Evolutionary conservation across 1,140 invertebrate genomes (phyloP).

Genomic region (Battus philenor): DNA sequence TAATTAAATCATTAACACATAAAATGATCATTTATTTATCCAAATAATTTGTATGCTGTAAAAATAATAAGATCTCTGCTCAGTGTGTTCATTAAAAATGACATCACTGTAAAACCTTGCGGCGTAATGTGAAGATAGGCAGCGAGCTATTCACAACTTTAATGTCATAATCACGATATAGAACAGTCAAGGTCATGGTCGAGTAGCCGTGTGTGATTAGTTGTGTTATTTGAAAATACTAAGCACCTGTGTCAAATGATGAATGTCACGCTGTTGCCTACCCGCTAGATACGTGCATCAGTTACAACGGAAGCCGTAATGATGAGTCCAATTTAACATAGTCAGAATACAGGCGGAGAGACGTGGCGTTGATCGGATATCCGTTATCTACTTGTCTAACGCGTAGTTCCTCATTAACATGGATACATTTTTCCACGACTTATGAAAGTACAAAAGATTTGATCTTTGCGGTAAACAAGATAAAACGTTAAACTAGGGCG

Average conservation of each 20-base stretch:
- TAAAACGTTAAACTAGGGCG: conserved; percentile 8
- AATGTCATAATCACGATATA: not conserved
- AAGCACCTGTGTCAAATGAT: too few relatives aligned
- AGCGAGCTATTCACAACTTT: not conserved
- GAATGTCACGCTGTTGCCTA: too few relatives aligned
- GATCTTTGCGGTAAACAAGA: conserved; percentile 9
- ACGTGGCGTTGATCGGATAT: conserved; percentile 6
- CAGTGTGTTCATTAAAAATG: conserved; percentile 8
- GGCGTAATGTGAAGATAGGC: not conserved
- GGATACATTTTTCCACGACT: conserved; percentile 4
- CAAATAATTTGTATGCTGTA: too few relatives aligned
- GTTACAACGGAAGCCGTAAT: too few relatives aligned
- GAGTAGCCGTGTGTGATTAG: not conserved
- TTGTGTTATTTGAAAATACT: too few relatives aligned
- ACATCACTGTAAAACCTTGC: conserved; percentile 3
- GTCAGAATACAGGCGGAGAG: conserved; percentile 1
- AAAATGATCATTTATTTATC: too few relatives aligned
- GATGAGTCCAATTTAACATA: not conserved
- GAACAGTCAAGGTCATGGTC: not conserved
- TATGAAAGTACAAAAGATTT: not conserved
- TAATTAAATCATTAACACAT: too few relatives aligned
- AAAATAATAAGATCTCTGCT: not conserved
- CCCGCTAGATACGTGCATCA: too few relatives aligned
- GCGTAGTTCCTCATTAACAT: conserved; percentile 14
- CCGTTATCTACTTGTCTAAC: conserved; percentile 1